phyloP scores from a whole-genome alignment of 2,888 invertebrate genomes.

The Pristionchus fissidentatus region DNA sequence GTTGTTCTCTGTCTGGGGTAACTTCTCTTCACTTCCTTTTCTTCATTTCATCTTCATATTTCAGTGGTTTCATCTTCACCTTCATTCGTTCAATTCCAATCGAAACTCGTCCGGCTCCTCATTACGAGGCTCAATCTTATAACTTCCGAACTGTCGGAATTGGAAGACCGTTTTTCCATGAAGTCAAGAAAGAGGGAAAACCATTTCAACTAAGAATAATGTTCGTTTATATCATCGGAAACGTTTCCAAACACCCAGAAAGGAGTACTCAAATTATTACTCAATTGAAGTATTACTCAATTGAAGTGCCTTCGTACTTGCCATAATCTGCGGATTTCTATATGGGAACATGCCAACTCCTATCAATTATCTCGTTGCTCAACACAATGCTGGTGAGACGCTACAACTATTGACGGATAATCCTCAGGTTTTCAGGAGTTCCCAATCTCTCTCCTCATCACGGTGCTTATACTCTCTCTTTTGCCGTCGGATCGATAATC shows the following conservation, averaged over 20 bases:
- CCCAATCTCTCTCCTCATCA: conserved; percentile 17
- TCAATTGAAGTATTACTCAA: not conserved
- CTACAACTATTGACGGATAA: not conserved
- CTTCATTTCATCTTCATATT: not conserved
- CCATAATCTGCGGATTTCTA: conserved; percentile 59
- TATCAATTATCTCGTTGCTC: conserved; percentile 50
- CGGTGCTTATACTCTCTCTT: conserved; percentile 44
- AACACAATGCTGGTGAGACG: conserved; percentile 13
- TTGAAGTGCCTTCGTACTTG: conserved; percentile 57
- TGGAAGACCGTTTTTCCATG: conserved; percentile 37
- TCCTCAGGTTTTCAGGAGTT: not conserved
- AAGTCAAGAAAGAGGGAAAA: conserved; percentile 20
- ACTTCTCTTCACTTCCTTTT: not conserved
- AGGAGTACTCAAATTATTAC: not conserved
- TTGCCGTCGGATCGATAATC: conserved; percentile 24
- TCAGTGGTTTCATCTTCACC: conserved; percentile 38
- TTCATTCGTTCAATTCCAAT: conserved; percentile 17
- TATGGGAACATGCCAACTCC: conserved; percentile 65
- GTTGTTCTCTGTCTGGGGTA: conserved; percentile 61
- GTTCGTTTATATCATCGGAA: not conserved
- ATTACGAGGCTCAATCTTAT: not conserved
- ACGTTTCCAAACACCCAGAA: not conserved
- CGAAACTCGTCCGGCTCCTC: conserved; percentile 6
- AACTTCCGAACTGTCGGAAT: conserved; percentile 26
- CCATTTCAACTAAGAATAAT: not conserved